Conservation (phyloP, 2,113 vertebrate genomes). For the Corythaixoides concolor region DNA sequence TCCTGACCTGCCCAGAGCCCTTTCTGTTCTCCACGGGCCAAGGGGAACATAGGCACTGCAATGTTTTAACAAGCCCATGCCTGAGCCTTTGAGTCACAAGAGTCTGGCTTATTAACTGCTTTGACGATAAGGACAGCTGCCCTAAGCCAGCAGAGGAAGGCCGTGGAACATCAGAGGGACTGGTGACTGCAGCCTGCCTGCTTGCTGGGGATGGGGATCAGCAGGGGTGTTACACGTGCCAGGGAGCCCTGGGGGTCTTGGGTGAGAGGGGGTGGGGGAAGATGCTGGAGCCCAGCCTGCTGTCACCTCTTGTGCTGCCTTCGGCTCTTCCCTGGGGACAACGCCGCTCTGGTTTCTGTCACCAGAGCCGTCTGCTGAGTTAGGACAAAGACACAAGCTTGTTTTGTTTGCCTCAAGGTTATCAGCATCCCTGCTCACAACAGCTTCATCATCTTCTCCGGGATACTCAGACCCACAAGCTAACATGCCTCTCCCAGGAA, state of each 20-base stretch:
- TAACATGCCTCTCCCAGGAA: not conserved
- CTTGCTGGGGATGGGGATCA: not conserved
- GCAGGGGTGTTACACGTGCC: not conserved
- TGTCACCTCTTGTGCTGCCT: not conserved
- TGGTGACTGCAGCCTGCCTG: rapidly evolving
- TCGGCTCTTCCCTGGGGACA: not conserved
- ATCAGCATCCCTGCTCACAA: not conserved
- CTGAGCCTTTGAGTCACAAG: not conserved
- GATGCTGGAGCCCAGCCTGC: not conserved
- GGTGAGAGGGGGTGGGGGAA: not conserved
- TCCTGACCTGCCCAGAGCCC: not conserved
- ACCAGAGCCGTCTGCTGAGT: not conserved
- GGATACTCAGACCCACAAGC: rapidly evolving
- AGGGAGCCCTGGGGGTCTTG: not conserved
- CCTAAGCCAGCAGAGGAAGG: not conserved
- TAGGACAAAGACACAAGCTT: not conserved
- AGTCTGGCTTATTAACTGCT: not conserved
- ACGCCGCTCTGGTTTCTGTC: not conserved
- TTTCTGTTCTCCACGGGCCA: not conserved
- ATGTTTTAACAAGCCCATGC: not conserved
- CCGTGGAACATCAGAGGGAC: not conserved
- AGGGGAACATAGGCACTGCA: not conserved
- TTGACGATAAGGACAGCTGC: not conserved
- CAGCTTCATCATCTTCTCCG: not conserved
- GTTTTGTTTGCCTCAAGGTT: not conserved